Base-by-base conservation (phyloP, 2,888 invertebrate genomes). In the Alloplasta piceator region DNA sequence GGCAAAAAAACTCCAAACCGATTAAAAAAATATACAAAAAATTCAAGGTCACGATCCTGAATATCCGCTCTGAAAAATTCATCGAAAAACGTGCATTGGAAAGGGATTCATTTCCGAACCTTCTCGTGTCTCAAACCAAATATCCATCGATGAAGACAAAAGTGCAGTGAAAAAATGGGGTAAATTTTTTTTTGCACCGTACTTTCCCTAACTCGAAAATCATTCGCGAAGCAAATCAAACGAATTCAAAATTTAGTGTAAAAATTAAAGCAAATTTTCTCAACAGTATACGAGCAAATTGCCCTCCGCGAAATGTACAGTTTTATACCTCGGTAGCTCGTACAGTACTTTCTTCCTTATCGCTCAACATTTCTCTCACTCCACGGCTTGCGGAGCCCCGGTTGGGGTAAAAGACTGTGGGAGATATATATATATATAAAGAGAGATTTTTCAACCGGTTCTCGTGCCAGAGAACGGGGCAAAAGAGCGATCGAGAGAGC, bases 381-480 rank as follows among this genome's bases (percentile, higher is more conserved):
- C 55, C 70, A 64, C 67, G 48, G 41, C 67, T 58, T 12, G 14
- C 56, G n/a, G 4, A 38, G 78, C 38, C 68, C 66, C 68, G 56
- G 80, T 74, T 77, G 78, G 77, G 80, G 74, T 70, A 79, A 71
- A 80, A 66, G 66, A 46, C 14, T 46, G 38, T 16, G 50, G 16
- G 36, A 26, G 63, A 64, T 60, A 38, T 64, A 78, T 70, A 78
- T 55, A 64, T 66, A 36, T 64, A 77, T 73, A 77, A 70, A 73
- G 77, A 60, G 70, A 73, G 66, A 48, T 6, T 74, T 60, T 63
- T 81, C 56, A 81, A 81, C 81, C 81, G 81, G 81, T 81, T 81
- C 78, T 74, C 26, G 56, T 41, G 50, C 26, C 26, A 76, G 43
- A 67, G 67, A 78, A 73, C 78, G 74, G 46, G 60, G 55, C 80